Evolutionary conservation across 1,140 invertebrate species (phyloP), one percentile per base, ranked within the genome.

Genomic region (Drosophila eugracilis): DNA sequence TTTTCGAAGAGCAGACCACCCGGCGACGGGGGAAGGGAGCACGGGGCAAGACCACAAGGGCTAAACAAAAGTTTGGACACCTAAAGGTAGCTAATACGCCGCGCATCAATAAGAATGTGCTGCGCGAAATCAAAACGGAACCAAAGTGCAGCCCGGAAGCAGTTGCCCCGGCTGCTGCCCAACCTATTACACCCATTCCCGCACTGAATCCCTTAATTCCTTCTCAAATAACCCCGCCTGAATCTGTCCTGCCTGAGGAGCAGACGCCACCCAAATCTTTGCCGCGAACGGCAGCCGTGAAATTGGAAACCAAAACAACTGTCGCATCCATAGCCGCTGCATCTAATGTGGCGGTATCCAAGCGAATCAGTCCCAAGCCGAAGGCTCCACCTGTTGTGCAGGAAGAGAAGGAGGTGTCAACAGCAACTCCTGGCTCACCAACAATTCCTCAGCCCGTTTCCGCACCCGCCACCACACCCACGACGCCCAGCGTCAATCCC

Each of bases 401-500:
- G 42, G 19, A 30, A 12, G 17, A 24, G 24, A 21, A 45, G 36
- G 34, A n/a, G 21, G 21, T 47, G 22, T 4, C 28, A 2, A 12
- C 34, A 17, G 12, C 71, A 22, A 15, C 71, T 24, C 26, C 57
- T 22, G 30, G 37, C 21, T 14, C 28, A 15, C 30, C 10, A 19
- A 52, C n/a, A 14, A 9, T 19, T 9, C 22, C 42, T 1, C 3
- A 24, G 21, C 37, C 55, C 21, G n/a, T 5, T 49, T 4, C 62
- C 15, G 42, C 32, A 26, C 15, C 47, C 14, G 17, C 15, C 7
- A 47, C 42, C 19, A 34, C 14, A n/a, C 44, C 75, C 1, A 54
- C 66, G 19, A 79, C 65, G 62, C 85, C 95, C 39, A 94, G 94
- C 73, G 94, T 95, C 5, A 95, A 95, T 89, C 96, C 96, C 47